phyloP scores from a whole-genome alignment of 2,113 vertebrate genomes.

The Paraplagusia blochii region DNA sequence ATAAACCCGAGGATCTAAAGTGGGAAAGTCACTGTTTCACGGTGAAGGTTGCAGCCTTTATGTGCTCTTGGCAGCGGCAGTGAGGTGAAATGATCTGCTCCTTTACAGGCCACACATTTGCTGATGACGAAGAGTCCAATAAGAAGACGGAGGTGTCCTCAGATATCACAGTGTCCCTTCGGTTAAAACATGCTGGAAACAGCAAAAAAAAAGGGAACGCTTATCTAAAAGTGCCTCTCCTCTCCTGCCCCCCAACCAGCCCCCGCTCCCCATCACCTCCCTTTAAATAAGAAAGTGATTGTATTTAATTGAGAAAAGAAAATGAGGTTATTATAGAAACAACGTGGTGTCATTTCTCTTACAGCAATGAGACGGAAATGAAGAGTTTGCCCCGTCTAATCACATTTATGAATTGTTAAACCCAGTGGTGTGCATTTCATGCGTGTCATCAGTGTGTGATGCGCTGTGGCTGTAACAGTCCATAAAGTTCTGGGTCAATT shows the following conservation, averaged over 20 bases:
- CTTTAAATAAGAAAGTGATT: conserved; percentile 32
- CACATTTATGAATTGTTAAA: conserved; percentile 48
- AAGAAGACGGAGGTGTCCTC: conserved; percentile 23
- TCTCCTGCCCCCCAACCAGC: too few relatives aligned
- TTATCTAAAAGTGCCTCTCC: conserved; percentile 11
- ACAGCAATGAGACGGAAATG: conserved; percentile 39
- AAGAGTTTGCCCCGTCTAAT: conserved; percentile 40
- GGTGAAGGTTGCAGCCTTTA: not conserved
- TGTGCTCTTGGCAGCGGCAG: conserved; percentile 16
- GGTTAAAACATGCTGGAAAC: conserved; percentile 49
- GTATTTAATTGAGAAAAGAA: conserved; percentile 36
- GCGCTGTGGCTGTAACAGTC: conserved; percentile 59
- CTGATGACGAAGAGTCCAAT: conserved; percentile 33
- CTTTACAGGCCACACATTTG: conserved; percentile 23
- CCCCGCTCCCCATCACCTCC: not conserved
- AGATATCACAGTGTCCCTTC: conserved; percentile 27
- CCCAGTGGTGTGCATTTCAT: conserved; percentile 30
- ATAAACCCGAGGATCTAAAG: conserved; percentile 12
- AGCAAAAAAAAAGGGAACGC: conserved; percentile 43
- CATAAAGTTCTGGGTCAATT: conserved; percentile 64
- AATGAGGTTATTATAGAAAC: conserved; percentile 39
- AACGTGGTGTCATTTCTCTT: conserved; percentile 27
- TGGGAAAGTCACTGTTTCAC: too few relatives aligned
- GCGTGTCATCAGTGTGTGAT: conserved; percentile 49
- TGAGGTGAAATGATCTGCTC: conserved; percentile 17